Evolutionary conservation across 2,797 vertebrate genomes (phyloP).

Genomic region (Labroides dimidiatus): DNA sequence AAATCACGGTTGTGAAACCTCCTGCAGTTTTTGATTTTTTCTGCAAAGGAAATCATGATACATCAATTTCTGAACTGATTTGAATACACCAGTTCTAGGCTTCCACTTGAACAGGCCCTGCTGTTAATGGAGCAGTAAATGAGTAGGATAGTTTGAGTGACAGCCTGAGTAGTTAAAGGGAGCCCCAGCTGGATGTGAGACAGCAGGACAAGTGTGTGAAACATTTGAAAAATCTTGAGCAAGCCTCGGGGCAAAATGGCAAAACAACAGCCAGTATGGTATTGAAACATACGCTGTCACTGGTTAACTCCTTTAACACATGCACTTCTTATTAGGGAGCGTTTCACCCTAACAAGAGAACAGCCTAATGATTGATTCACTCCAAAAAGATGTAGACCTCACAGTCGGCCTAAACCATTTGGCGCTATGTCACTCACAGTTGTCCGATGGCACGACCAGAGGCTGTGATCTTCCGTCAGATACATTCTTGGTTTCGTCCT

Average conservation of each 20-base stretch:
- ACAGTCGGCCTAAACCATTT: not conserved
- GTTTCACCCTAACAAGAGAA: slow-evolving; percentile 9
- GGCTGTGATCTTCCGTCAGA: slow-evolving; percentile 67
- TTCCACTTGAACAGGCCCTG: not conserved
- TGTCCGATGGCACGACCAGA: slow-evolving; percentile 62
- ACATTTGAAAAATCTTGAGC: slow-evolving; percentile 47
- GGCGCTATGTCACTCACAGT: slow-evolving; percentile 70
- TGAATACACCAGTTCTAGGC: not conserved
- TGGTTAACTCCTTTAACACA: not conserved
- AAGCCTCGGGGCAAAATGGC: slow-evolving; percentile 35
- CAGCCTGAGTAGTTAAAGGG: slow-evolving; percentile 9
- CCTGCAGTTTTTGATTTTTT: not conserved
- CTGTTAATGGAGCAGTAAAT: not conserved
- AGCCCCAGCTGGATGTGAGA: slow-evolving; percentile 28
- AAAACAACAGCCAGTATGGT: slow-evolving; percentile 9
- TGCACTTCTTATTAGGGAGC: slow-evolving; percentile 2
- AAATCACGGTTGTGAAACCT: too few species aligned
- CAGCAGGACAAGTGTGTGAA: slow-evolving; percentile 33
- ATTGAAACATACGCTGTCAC: slow-evolving; percentile 12
- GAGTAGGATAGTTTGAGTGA: slow-evolving; percentile 9
- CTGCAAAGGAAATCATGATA: slow-evolving; percentile 6
- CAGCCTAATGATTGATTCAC: not conserved
- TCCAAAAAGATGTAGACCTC: not conserved
- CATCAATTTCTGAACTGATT: not conserved
- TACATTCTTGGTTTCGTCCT: slow-evolving; percentile 73